Percentiles rank a stretch among this genome's conserved stretches.
Conservation (phyloP, 2,797 vertebrate genomes). For the Chlorospingus semifuscus region DNA sequence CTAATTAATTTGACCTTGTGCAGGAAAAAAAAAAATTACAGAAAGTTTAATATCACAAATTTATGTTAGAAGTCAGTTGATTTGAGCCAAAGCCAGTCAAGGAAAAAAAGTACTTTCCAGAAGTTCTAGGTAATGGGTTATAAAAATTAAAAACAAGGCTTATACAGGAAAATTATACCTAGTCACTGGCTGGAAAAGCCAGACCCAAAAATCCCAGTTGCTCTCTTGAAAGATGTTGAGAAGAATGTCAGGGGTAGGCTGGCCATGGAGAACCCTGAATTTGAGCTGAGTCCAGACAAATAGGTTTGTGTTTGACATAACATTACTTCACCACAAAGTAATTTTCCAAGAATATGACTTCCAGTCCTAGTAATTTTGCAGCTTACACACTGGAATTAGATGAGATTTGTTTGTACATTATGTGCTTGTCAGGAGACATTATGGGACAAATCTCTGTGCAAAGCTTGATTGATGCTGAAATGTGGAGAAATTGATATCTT, state of each 20-base stretch:
- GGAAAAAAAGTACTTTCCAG: not conserved
- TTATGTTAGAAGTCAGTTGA: not conserved
- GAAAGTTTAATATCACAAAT: not conserved
- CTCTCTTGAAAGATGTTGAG: not conserved
- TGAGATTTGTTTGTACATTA: not conserved
- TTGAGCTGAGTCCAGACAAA: not conserved
- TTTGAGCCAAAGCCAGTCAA: not conserved
- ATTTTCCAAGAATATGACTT: not conserved
- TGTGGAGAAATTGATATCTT: not conserved
- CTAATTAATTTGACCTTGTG: slow-evolving; percentile 32
- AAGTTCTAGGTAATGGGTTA: not conserved
- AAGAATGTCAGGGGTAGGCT: not conserved
- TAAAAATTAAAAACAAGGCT: not conserved
- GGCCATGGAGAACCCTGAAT: not conserved
- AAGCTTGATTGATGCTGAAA: not conserved
- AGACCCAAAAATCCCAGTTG: not conserved
- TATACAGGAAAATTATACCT: not conserved
- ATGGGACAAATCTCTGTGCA: not conserved
- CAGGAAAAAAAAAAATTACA: not conserved
- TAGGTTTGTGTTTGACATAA: not conserved
- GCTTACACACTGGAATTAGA: not conserved
- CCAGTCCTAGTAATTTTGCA: not conserved
- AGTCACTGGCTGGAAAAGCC: not conserved
- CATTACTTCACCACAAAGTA: not conserved
- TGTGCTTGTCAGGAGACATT: not conserved